phyloP scores from a whole-genome alignment of 2,888 invertebrate species.

The Scrobipalpa atriplicella region DNA sequence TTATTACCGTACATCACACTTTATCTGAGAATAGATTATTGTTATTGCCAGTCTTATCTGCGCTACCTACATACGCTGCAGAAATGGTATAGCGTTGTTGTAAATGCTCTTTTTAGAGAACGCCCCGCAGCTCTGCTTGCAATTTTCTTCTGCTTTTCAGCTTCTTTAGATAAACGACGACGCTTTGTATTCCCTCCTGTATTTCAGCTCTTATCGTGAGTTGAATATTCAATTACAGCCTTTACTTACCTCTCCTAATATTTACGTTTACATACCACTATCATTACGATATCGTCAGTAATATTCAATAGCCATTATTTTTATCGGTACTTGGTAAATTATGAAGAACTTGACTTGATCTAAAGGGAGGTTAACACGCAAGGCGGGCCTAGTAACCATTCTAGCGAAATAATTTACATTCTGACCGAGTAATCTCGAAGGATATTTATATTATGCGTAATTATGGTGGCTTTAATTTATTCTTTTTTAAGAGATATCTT shows the following conservation, averaged over 20 bases:
- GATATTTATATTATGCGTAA: slow-evolving; percentile 50
- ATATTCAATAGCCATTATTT: slow-evolving; percentile 27
- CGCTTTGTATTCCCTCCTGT: slow-evolving; percentile 20
- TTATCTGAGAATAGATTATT: slow-evolving; percentile 41
- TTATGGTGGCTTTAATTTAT: slow-evolving; percentile 49
- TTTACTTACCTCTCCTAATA: slow-evolving; percentile 8
- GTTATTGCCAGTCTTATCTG: slow-evolving; percentile 43
- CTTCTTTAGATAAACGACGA: slow-evolving; percentile 2
- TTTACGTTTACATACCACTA: slow-evolving; percentile 23
- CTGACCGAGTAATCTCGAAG: slow-evolving; percentile 46
- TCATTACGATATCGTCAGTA: slow-evolving; percentile 24
- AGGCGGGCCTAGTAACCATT: slow-evolving; percentile 33
- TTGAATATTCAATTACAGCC: slow-evolving; percentile 21
- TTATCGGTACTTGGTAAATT: slow-evolving; percentile 29
- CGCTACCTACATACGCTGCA: slow-evolving; percentile 32
- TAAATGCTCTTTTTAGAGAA: slow-evolving; percentile 24
- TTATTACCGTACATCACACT: slow-evolving; percentile 43
- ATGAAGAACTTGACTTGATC: slow-evolving; percentile 18
- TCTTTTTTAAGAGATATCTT: slow-evolving; percentile 36
- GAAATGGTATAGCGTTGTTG: slow-evolving; percentile 26
- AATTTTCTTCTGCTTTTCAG: slow-evolving; percentile 22
- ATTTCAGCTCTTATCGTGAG: slow-evolving; percentile 16
- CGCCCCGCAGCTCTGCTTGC: slow-evolving; percentile 21
- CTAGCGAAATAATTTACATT: slow-evolving; percentile 53
- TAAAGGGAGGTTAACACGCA: slow-evolving; percentile 28